Evolutionary conservation across 2,113 vertebrate species (phyloP).

Genomic region (Ibidorhyncha struthersii): DNA sequence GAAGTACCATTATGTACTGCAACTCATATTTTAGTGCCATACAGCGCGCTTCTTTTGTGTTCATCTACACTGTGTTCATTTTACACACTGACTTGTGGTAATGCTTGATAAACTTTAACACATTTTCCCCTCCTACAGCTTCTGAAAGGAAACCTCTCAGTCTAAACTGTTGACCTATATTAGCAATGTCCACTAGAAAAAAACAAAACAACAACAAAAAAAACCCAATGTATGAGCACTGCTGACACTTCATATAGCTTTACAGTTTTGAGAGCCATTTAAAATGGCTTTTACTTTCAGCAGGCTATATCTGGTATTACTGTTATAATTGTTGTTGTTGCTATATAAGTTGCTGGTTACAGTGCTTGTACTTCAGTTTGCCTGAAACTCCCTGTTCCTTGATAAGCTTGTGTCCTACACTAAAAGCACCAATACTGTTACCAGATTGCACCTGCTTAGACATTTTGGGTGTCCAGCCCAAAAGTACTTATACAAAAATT

Average conservation of each 20-base stretch:
- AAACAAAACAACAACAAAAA: not conserved
- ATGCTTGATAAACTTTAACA: not conserved
- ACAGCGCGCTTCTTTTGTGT: not conserved
- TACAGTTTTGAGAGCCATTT: not conserved
- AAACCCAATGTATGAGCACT: accelerated
- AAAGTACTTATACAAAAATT: not conserved
- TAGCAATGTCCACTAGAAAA: not conserved
- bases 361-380: not conserved
- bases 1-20: not conserved
- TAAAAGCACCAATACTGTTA: not conserved
- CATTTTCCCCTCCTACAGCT: not conserved
- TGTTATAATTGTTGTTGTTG: not conserved
- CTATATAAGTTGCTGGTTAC: not conserved
- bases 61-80: not conserved
- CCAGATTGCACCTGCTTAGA: not conserved
- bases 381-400: not conserved
- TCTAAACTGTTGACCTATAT: not conserved
- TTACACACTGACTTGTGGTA: not conserved
- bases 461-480: not conserved
- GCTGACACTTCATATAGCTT: not conserved
- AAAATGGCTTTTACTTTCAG: not conserved
- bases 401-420: not conserved
- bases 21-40: not conserved
- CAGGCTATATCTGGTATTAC: not conserved
- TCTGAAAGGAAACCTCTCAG: not conserved